phyloP scores from a whole-genome alignment of 2,797 vertebrate genomes.

The Malurus splendens region DNA sequence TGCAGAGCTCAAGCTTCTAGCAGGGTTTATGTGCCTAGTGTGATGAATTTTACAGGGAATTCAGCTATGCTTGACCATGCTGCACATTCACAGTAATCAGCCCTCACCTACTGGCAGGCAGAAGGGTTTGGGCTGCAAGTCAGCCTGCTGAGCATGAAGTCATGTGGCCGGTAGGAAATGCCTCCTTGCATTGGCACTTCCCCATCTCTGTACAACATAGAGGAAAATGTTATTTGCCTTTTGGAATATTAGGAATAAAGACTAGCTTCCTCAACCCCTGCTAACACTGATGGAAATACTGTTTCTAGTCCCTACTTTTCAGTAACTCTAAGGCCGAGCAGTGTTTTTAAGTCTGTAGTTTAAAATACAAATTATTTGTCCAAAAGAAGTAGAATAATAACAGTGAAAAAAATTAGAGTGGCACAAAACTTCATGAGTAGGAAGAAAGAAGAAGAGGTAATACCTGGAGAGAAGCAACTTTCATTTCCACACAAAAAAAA shows the following conservation, averaged over 20 bases:
- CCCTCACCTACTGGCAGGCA: not conserved
- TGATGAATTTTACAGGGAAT: not conserved
- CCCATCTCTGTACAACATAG: rapidly evolving
- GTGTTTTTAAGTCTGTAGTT: not conserved
- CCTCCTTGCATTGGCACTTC: conserved; percentile 4
- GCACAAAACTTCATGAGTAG: not conserved
- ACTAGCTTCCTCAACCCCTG: not conserved
- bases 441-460: not conserved
- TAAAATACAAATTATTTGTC: not conserved
- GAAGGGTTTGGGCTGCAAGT: conserved; percentile 1
- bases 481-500: not conserved
- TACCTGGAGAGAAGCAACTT: not conserved
- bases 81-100: not conserved
- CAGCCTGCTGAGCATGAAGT: not conserved
- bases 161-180: not conserved
- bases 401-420: not conserved
- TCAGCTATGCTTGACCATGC: not conserved
- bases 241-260: not conserved
- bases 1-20: not conserved
- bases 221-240: not conserved
- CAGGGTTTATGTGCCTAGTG: not conserved
- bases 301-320: not conserved
- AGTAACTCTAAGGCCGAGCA: not conserved
- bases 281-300: not conserved
- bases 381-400: not conserved